A percentile compares a stretch with the other conserved stretches of the same genome.
phyloP scores from a whole-genome alignment of 1,140 invertebrate species.

The Zophobas morio region DNA sequence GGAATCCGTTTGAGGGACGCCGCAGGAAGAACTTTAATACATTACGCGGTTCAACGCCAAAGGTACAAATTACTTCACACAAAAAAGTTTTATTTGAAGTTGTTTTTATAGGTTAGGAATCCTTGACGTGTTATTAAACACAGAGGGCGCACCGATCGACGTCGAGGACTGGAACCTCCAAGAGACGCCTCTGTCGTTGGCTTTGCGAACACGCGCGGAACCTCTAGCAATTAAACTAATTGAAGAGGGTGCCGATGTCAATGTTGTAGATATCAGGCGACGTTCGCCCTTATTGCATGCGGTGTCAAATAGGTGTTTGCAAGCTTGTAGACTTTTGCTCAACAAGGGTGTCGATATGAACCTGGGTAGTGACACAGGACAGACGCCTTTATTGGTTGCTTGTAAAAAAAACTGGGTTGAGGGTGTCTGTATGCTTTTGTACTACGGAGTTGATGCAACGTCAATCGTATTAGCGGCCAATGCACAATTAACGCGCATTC shows the following conservation, averaged over 20 bases:
- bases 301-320: background rate
- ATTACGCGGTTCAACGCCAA: background rate
- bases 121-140: background rate
- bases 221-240: background rate
- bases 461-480: constrained; percentile 8
- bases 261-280: background rate
- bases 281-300: background rate
- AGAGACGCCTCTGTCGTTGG: background rate
- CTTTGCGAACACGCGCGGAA: background rate
- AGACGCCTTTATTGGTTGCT: background rate
- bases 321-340: background rate
- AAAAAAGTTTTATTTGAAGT: background rate
- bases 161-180: background rate
- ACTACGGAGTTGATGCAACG: background rate
- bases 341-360: background rate
- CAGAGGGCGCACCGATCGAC: background rate
- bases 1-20: background rate
- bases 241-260: background rate
- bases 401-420: background rate
- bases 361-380: background rate
- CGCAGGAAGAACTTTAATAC: background rate
- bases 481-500: background rate
- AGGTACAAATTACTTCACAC: background rate
- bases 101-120: background rate
- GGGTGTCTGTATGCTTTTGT: background rate